Percentiles rank a stretch among this genome's conserved stretches.
phyloP scores from a whole-genome alignment of 2,888 invertebrate species.

The Caradrina clavipalpis region DNA sequence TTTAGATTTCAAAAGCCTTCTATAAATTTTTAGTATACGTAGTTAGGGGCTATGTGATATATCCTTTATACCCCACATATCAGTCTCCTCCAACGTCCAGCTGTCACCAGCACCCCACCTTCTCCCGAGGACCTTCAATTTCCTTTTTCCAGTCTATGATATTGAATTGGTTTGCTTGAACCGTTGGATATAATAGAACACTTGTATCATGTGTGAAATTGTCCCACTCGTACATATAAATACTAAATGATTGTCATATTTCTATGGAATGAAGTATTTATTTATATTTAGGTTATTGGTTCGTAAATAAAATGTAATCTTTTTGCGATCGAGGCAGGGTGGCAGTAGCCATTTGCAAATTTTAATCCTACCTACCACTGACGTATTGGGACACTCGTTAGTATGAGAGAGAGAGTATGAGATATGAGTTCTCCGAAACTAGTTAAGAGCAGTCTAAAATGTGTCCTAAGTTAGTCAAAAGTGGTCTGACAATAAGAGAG shows the following conservation, averaged over 20 bases:
- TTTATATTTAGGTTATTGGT: not conserved
- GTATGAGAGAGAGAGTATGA: no score
- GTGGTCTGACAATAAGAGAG: no score
- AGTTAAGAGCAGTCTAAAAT: no score
- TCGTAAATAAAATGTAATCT: not conserved
- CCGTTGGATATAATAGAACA: slow-evolving; percentile 82
- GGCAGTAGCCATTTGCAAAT: no score
- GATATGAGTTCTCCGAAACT: no score
- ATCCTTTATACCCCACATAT: not conserved
- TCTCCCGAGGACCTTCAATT: slow-evolving; percentile 81
- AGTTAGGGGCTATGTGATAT: no score
- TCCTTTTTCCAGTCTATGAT: slow-evolving; percentile 86
- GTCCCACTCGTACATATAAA: slow-evolving; percentile 58
- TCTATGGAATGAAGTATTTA: not conserved
- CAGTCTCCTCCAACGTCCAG: slow-evolving; percentile 14
- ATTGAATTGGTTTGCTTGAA: slow-evolving; percentile 85
- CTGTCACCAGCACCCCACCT: slow-evolving; percentile 57
- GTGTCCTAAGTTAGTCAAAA: no score
- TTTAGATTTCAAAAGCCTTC: no score
- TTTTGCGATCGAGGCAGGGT: no score
- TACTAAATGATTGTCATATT: slow-evolving; percentile 46
- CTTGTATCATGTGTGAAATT: slow-evolving; percentile 83
- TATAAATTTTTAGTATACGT: no score
- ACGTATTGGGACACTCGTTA: no score
- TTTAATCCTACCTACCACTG: no score